Conservation (phyloP, 2,888 invertebrate species). For the Orthosia gothica region DNA sequence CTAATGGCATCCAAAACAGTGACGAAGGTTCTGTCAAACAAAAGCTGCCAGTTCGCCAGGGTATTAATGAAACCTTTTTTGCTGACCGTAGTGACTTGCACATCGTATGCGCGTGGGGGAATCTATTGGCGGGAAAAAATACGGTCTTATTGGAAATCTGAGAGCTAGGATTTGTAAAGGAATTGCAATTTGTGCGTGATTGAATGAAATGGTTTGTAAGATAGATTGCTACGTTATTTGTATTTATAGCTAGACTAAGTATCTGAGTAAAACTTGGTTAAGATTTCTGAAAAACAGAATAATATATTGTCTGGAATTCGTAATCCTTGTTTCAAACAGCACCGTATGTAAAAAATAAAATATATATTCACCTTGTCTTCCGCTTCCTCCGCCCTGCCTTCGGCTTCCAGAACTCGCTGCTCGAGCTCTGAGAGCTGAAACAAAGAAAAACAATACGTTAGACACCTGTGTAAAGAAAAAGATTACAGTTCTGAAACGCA, state of each 20-base stretch:
- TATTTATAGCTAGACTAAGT: background rate
- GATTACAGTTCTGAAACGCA: conserved; percentile 35
- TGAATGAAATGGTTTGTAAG: conserved; percentile 30
- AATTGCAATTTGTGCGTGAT: conserved; percentile 60
- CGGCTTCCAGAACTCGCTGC: conserved; percentile 97
- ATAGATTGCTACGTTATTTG: conserved; percentile 3
- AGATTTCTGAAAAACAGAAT: background rate
- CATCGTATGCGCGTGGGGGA: conserved; percentile 54
- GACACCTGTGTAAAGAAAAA: conserved; percentile 22
- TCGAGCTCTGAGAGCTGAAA: conserved; percentile 98
- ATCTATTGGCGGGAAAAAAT: conserved; percentile 62
- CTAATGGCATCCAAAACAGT: conserved; percentile 64
- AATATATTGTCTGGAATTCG: too few relatives aligned
- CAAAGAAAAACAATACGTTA: conserved; percentile 71
- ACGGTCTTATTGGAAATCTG: conserved; percentile 60
- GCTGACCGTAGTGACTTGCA: conserved; percentile 84
- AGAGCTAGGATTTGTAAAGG: conserved; percentile 52
- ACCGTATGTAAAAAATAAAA: background rate
- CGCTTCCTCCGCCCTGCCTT: conserved; percentile 97
- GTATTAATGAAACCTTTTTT: conserved; percentile 81
- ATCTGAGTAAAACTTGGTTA: too few relatives aligned
- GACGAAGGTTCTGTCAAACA: conserved; percentile 76
- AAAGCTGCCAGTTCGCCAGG: conserved; percentile 58
- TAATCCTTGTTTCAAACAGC: background rate
- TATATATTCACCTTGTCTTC: conserved; percentile 96